Base-by-base conservation (phyloP, 1,140 invertebrate genomes). In the Ephestia elutella region DNA sequence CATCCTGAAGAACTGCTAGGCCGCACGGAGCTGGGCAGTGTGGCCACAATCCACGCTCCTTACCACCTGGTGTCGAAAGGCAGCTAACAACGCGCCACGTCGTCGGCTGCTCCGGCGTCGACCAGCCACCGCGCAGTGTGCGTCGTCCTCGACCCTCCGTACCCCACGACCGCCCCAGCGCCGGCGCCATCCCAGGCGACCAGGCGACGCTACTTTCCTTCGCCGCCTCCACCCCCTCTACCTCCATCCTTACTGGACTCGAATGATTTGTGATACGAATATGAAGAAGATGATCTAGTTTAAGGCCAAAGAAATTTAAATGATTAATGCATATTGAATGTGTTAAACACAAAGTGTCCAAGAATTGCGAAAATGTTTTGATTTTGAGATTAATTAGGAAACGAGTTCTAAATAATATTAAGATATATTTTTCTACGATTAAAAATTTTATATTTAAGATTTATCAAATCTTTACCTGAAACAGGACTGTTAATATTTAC, bases 31-130 rank as follows among this genome's bases (percentile, higher is more conserved):
- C 56, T 85, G 9, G 74, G 78, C 21, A 82, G 71, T 54, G 82
- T 87, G 11, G 82, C 85, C 0, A 86, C 85, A 7, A 85, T 87
- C 65, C 80, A 85, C 60, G 78, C 82, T 44, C 85, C 85, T 9
- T 83, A 80, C 61, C 77, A 83, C 15, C 63, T 84, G 10, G 76
- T 80, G 19, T 56, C 77, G 10, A 82, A 82, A 53, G 70, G 75
- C 63, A 87, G 85, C 76, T 87, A 87, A 75, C 82, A 73, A 62
- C 68, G 70, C 54, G 74, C 68, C 53, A 67, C 53, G 5, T 62
- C 70, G 21, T 72, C 78, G 60, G 73, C 70, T 53, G 73, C 54
- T 10, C 64, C 68, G 28, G 73, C 74, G 56, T 59, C 65, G n/a
- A 50, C 60, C 17, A 70, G 62, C 13, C 66, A 62, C 21, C 70